Percentiles rank a stretch among this genome's conserved stretches.
Evolutionary conservation across 2,113 vertebrate genomes (phyloP).

Genomic region (Peromyscus californicus): DNA sequence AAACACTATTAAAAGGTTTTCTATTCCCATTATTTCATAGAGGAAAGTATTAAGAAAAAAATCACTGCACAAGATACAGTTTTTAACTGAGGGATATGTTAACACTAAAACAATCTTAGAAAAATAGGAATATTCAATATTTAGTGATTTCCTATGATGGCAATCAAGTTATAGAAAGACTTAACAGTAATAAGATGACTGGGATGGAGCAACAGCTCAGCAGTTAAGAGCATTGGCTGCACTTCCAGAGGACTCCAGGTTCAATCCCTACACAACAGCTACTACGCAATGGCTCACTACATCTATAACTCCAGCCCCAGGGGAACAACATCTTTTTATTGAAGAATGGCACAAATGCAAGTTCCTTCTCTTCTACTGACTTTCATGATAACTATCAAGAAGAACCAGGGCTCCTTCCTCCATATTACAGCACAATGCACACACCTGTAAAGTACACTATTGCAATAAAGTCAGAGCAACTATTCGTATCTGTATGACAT

Average conservation of each 20-base stretch:
- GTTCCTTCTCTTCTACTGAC: constrained; percentile 6
- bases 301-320: not conserved
- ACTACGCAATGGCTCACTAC: not conserved
- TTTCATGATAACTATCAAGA: constrained; percentile 14
- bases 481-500: not conserved
- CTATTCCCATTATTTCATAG: constrained; percentile 19
- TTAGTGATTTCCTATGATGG: constrained; percentile 12
- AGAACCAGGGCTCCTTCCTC: constrained; percentile 25
- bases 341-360: constrained; percentile 29
- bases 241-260: not conserved
- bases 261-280: not conserved
- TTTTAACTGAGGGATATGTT: constrained; percentile 21
- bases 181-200: not conserved
- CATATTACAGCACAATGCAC: not conserved
- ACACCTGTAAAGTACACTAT: not conserved
- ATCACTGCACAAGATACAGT: constrained; percentile 5
- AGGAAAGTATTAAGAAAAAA: constrained; percentile 23
- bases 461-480: not conserved
- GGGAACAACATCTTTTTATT: constrained; percentile 6
- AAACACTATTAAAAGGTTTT: constrained; percentile 48
- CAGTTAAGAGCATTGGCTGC: not conserved
- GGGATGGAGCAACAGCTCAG: not conserved
- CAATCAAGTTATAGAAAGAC: constrained; percentile 44
- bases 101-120: constrained; percentile 4
- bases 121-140: not conserved